Evolutionary conservation across 2,888 invertebrate species (phyloP).

Genomic region (Chrysina gloriosa): DNA sequence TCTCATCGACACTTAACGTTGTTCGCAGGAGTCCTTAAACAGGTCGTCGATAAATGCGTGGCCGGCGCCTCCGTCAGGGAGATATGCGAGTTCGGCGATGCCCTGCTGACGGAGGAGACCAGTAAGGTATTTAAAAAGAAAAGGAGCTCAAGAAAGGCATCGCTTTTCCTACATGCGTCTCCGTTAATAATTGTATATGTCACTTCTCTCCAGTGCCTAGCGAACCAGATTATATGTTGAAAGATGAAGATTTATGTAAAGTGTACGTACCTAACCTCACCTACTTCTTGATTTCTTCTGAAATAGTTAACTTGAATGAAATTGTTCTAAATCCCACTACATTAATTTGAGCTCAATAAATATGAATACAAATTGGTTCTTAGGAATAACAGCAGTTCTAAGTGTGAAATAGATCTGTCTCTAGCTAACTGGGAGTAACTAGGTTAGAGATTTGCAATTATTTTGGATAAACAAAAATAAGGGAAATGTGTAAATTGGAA

Average conservation of each 20-base stretch:
- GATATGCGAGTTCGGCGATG: conserved; percentile 93
- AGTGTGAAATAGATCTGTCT: too few relatives aligned
- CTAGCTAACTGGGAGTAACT: too few relatives aligned
- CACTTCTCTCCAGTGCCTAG: conserved; percentile 97
- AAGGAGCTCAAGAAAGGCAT: conserved; percentile 98
- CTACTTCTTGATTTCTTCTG: too few relatives aligned
- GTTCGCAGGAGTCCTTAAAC: conserved; percentile 86
- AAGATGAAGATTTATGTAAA: conserved; percentile 96
- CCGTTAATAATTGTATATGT: conserved; percentile 98
- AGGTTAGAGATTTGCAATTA: too few relatives aligned
- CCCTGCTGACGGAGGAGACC: conserved; percentile 88
- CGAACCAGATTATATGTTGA: conserved; percentile 87
- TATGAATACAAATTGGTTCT: too few relatives aligned
- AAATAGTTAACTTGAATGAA: too few relatives aligned
- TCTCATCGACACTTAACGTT: conserved; percentile 1
- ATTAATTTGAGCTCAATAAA: too few relatives aligned
- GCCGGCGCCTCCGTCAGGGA: conserved; percentile 90
- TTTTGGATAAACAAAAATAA: too few relatives aligned
- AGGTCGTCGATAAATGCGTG: conserved; percentile 87
- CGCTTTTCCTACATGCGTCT: conserved; percentile 98
- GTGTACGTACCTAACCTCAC: conserved; percentile 89
- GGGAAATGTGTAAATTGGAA: too few relatives aligned
- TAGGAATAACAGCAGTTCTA: too few relatives aligned
- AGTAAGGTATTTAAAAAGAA: conserved; percentile 98
- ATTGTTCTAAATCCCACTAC: too few relatives aligned